Conservation (phyloP, 1,140 invertebrate species). For the Chironomus tepperi region DNA sequence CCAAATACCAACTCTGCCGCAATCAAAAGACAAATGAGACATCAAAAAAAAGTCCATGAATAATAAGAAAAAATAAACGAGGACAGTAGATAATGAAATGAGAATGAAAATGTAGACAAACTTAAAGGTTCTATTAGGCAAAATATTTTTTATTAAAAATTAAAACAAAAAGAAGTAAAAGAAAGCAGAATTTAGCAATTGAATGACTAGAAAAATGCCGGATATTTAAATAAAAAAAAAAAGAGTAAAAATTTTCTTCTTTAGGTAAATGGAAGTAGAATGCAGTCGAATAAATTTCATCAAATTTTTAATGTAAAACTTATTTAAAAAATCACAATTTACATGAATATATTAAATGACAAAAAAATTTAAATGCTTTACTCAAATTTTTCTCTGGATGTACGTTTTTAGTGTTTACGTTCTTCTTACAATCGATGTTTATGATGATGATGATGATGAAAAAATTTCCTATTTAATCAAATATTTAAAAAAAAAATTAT, state of each 20-base stretch:
- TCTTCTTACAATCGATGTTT: constrained; percentile 14
- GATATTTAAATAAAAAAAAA: not conserved
- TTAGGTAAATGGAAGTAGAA: too few species aligned
- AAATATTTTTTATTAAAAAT: not conserved
- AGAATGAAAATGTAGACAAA: not conserved
- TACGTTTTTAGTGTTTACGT: constrained; percentile 13
- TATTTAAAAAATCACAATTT: too few species aligned
- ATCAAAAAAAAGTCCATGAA: too few species aligned
- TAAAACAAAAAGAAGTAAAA: not conserved
- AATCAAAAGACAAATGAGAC: not conserved
- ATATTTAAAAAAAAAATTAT: not conserved
- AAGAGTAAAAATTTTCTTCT: too few species aligned
- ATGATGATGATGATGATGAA: not conserved
- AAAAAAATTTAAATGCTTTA: not conserved
- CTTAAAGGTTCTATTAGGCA: not conserved
- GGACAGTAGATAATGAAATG: not conserved
- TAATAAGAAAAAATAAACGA: too few species aligned
- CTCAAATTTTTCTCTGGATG: constrained; percentile 12
- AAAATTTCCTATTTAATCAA: not conserved
- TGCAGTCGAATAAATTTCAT: too few species aligned
- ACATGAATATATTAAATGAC: too few species aligned
- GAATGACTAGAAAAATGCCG: not conserved
- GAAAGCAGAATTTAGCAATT: not conserved
- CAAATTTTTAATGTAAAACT: too few species aligned
- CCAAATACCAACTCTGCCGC: too few species aligned